Evolutionary conservation across 2,797 vertebrate genomes (phyloP), one percentile per base, ranked within the genome.

Genomic region (Xiphorhynchus erythropygius): DNA sequence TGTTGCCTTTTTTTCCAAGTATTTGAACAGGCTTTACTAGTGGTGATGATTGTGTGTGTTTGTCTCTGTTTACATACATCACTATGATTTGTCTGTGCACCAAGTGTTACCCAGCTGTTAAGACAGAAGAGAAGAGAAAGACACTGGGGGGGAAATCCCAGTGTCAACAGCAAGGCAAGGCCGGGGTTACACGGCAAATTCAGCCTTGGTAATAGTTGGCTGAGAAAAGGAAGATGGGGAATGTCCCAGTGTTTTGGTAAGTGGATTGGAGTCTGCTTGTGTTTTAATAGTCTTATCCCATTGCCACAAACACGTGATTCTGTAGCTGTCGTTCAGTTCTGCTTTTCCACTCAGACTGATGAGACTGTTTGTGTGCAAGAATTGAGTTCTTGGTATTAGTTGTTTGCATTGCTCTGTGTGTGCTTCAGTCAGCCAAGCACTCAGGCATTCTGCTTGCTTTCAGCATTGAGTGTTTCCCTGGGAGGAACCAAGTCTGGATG

Each of bases 21-120:
- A 32, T 83, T 90, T 89, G 41, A 59, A 41, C 59, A 88, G 63
- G 23, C 73, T 90, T 92, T 96, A 21, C 73, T 88, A 65, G 69
- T 81, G 70, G 88, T 92, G 89, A 67, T 86, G 83, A 47, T 28
- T 63, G 53, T 92, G 49, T 93, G 12, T 71, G n/a, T 96, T 93
- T 95, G 74, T 95, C 50, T 92, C 44, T 94, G 86, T 91, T 87
- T 81, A 59, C 35, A 39, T 89, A 67, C 67, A 75, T 87, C 28
- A 55, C 69, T 79, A 8, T 87, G 42, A 33, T 81, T 89, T 93
- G 46, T 64, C 87, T 87, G 60, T 90, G 89, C 84, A 87, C 64
- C 46, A 87, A 59, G 50, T 50, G 69, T 78, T 89, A 94, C 64
- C 64, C 53, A 94, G 81, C 63, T 33, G 9, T 90, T 92, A 74